phyloP scores from a whole-genome alignment of 2,113 vertebrate genomes.

The Periophthalmodon schlosseri region DNA sequence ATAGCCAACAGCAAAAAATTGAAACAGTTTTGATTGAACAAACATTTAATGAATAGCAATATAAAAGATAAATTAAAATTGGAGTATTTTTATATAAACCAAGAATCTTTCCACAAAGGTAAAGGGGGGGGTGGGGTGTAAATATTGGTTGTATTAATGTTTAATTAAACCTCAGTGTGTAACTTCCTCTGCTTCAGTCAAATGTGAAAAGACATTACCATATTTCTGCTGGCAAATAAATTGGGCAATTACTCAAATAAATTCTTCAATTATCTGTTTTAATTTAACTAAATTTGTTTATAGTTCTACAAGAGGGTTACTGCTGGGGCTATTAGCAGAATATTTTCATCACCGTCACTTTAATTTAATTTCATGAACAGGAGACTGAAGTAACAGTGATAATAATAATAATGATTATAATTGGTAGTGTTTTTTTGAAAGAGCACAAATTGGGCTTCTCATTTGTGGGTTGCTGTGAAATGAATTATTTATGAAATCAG shows the following conservation, averaged over 20 bases:
- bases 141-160: slow-evolving; percentile 3
- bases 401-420: slow-evolving; percentile 43
- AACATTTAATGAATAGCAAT: not conserved
- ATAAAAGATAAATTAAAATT: not conserved
- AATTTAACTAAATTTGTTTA: slow-evolving; percentile 60
- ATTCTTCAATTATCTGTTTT: slow-evolving; percentile 53
- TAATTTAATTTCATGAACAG: slow-evolving; percentile 55
- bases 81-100: not conserved
- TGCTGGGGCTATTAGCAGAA: slow-evolving; percentile 49
- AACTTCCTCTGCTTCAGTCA: not conserved
- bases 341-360: slow-evolving; percentile 51
- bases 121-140: not conserved
- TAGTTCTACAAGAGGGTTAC: slow-evolving; percentile 59
- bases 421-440: slow-evolving; percentile 17
- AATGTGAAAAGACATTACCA: slow-evolving; percentile 25
- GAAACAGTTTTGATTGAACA: not conserved
- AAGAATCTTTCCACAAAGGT: not conserved
- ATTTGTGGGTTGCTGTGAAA: slow-evolving; percentile 41
- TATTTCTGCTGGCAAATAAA: slow-evolving; percentile 39
- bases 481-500: slow-evolving; percentile 72
- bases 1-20: too few species aligned
- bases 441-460: slow-evolving; percentile 46
- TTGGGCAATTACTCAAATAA: slow-evolving; percentile 49
- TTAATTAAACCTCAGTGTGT: not conserved
- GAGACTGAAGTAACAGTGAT: slow-evolving; percentile 47